phyloP scores from a whole-genome alignment of 2,888 invertebrate genomes.

The Pandemis corylana region DNA sequence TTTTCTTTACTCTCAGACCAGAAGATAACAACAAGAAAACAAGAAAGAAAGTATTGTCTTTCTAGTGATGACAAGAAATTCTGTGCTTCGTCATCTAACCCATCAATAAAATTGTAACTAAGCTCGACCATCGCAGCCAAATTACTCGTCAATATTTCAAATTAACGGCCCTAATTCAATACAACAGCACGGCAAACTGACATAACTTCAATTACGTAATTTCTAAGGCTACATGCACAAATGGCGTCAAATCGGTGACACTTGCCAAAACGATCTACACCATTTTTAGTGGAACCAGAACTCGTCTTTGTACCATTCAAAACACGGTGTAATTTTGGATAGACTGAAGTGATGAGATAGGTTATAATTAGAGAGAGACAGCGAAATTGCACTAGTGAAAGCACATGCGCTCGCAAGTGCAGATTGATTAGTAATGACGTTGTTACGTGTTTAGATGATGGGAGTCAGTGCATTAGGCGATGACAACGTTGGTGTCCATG shows the following conservation, averaged over 20 bases:
- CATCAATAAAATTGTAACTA: constrained; percentile 4
- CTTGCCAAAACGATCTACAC: not conserved
- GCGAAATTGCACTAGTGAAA: constrained; percentile 39
- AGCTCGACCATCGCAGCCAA: constrained; percentile 8
- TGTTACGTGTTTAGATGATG: constrained; percentile 31
- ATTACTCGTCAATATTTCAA: constrained; percentile 33
- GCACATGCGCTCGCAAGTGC: constrained; percentile 54
- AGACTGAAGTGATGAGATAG: not conserved
- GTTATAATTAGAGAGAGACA: not conserved
- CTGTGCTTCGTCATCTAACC: not conserved
- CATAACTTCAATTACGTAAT: constrained; percentile 37
- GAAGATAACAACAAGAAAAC: too few species aligned
- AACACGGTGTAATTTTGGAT: not conserved
- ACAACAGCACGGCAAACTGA: constrained; percentile 30
- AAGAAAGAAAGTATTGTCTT: too few species aligned
- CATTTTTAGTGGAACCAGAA: not conserved
- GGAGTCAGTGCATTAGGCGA: not conserved
- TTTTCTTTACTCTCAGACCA: too few species aligned
- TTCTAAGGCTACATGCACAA: constrained; percentile 43
- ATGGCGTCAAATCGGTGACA: constrained; percentile 52
- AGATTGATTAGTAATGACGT: constrained; percentile 53
- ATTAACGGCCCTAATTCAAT: constrained; percentile 35
- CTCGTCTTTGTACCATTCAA: not conserved
- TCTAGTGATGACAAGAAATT: too few species aligned
- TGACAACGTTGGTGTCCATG: not conserved